Conservation (phyloP, 2,113 vertebrate species). For the Addax nasomaculatus region DNA sequence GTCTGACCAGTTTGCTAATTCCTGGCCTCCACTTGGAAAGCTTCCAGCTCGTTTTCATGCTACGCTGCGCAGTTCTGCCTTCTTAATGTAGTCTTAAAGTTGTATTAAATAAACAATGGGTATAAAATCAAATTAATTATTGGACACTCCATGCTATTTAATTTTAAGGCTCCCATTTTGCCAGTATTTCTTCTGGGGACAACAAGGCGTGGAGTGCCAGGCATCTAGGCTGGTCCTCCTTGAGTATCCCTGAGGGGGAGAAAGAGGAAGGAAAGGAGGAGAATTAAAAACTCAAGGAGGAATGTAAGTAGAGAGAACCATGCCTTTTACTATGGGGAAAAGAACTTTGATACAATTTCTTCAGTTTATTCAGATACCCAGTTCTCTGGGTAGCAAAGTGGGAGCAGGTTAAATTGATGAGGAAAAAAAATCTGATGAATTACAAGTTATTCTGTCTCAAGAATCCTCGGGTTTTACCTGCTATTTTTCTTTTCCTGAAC, state of each 20-base stretch:
- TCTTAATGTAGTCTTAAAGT: conserved; percentile 77
- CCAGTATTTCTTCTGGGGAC: conserved; percentile 80
- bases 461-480: background rate
- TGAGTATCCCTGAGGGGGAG: conserved; percentile 54
- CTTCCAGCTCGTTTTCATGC: conserved; percentile 77
- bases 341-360: background rate
- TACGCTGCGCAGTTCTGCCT: conserved; percentile 66
- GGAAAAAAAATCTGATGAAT: background rate
- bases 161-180: conserved; percentile 82
- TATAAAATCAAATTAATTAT: conserved; percentile 83
- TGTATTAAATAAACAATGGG: conserved; percentile 80
- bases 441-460: background rate
- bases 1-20: conserved; percentile 69
- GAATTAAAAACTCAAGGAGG: conserved; percentile 31
- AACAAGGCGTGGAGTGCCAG: conserved; percentile 73
- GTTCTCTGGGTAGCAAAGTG: background rate
- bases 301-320: background rate
- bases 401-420: background rate
- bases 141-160: conserved; percentile 83
- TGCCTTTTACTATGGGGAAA: conserved; percentile 1
- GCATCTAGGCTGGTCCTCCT: conserved; percentile 36
- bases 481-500: background rate
- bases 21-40: conserved; percentile 69
- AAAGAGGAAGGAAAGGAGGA: background rate
- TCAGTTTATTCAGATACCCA: background rate